Percentiles rank a stretch among this genome's conserved stretches.
Evolutionary conservation across 2,888 invertebrate species (phyloP).

Genomic region (Cephonodes hylas): DNA sequence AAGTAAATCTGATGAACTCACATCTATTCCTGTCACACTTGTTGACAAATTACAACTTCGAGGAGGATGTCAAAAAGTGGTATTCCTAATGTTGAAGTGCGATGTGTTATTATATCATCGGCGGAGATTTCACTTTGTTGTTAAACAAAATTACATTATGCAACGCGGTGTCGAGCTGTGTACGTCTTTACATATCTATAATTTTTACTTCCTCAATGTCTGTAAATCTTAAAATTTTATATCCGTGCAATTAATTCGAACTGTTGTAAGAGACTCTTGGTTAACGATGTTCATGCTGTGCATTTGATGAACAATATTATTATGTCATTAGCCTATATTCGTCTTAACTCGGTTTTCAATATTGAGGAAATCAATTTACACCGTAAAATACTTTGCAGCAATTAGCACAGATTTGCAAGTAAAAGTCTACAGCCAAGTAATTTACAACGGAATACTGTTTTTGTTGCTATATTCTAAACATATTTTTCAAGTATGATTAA

Average conservation of each 20-base stretch:
- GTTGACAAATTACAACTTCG: background rate
- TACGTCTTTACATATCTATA: slow-evolving; percentile 36
- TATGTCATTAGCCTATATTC: slow-evolving; percentile 3
- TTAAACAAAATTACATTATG: slow-evolving; percentile 73
- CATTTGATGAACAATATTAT: slow-evolving; percentile 6
- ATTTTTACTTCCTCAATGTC: slow-evolving; percentile 51
- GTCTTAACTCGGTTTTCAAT: background rate
- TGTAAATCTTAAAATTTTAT: slow-evolving; percentile 28
- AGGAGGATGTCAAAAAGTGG: slow-evolving; percentile 14
- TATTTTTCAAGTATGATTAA: background rate
- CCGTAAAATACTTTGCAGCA: background rate
- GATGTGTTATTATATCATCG: slow-evolving; percentile 64
- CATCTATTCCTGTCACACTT: background rate
- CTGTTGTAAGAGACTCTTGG: slow-evolving; percentile 14
- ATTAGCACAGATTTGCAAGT: background rate
- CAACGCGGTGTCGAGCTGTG: slow-evolving; percentile 52
- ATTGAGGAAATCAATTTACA: background rate
- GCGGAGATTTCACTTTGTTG: slow-evolving; percentile 69
- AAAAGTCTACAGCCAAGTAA: background rate
- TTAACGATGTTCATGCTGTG: background rate
- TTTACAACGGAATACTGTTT: background rate
- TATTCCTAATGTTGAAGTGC: slow-evolving; percentile 9
- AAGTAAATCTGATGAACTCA: background rate
- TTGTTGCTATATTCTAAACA: background rate
- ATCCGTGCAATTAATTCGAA: slow-evolving; percentile 21